Evolutionary conservation across 2,888 invertebrate genomes (phyloP), one percentile per base, ranked within the genome.

Genomic region (Orchestes rusci): DNA sequence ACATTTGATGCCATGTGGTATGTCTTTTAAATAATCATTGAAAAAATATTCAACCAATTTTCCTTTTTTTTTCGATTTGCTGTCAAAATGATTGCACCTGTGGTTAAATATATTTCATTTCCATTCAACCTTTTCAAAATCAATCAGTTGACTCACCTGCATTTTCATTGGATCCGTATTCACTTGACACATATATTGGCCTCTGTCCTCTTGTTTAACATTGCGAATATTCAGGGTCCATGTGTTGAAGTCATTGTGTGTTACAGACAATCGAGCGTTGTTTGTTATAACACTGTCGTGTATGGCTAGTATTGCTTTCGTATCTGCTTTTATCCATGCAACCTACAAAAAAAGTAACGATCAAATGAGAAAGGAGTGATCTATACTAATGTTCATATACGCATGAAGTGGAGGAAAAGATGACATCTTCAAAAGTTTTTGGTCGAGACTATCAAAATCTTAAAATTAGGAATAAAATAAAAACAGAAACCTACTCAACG

Each of bases 151-250:
- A n/a, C n/a, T n/a, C 73, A 88, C 90, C 83, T 90, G 90, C 80
- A 89, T 90, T 74, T 89, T 89, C 89, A 90, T 89, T 35, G 90
- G 91, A 70, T 90, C 86, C 46, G 91, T 92, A 71, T 92, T 92
- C 63, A 93, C 89, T 77, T 93, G 92, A 73, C 90, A 91, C 91
- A 91, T 91, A 69, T 91, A 91, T 68, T 84, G 82, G 59, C 92
- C 92, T 50, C 88, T 74, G 71, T 93, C 92, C 66, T 88, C 87
- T 59, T 86, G 75, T 65, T 82, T 82, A 56, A 89, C 91, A 56
- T 82, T 82, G 57, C 84, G 78, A 65, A 93, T 88, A 70, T 84
- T 86, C 58, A 93, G 76, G 50, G 90, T 91, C 92, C 92, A 92
- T 59, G 91, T 92, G 70, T 90, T 89, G 75, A 80, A 85, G 73